Evolutionary conservation across 2,888 invertebrate genomes (phyloP).

Genomic region (Ischnura elegans): DNA sequence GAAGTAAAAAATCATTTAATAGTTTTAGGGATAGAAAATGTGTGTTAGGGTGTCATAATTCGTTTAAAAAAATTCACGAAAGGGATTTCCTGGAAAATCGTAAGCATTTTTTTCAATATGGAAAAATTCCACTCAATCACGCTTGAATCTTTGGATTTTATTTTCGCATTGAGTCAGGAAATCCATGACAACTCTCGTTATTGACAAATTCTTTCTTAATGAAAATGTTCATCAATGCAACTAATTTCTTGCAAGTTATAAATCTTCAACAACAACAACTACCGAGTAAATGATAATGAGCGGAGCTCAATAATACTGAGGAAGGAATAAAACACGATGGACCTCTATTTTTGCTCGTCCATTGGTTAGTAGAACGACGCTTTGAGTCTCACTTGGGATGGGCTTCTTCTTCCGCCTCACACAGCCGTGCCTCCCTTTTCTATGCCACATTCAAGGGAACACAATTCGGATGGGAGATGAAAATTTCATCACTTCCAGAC

Average conservation of each 20-base stretch:
- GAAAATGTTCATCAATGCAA: too few species aligned
- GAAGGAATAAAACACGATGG: not conserved
- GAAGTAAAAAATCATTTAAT: not conserved
- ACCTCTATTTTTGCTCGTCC: not conserved
- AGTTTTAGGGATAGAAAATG: not conserved
- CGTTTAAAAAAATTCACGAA: not conserved
- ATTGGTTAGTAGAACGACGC: not conserved
- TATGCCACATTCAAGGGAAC: not conserved
- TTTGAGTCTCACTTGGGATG: not conserved
- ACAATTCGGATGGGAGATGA: slow-evolving; percentile 8
- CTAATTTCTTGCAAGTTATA: too few species aligned
- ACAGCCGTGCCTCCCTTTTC: not conserved
- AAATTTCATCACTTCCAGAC: slow-evolving; percentile 20
- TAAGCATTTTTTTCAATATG: too few species aligned
- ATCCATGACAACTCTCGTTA: too few species aligned
- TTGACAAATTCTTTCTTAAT: too few species aligned
- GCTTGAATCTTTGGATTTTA: too few species aligned
- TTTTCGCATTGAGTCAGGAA: too few species aligned
- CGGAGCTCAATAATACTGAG: not conserved
- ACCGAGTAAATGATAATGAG: not conserved
- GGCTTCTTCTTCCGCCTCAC: too few species aligned
- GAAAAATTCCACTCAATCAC: too few species aligned
- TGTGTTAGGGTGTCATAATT: not conserved
- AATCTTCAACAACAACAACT: too few species aligned
- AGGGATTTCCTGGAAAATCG: not conserved